These are phyloP conservation scores for Orthosia cruda DNA, from an alignment of 2,888 invertebrate species.

Conservation along the genomic window DNA sequence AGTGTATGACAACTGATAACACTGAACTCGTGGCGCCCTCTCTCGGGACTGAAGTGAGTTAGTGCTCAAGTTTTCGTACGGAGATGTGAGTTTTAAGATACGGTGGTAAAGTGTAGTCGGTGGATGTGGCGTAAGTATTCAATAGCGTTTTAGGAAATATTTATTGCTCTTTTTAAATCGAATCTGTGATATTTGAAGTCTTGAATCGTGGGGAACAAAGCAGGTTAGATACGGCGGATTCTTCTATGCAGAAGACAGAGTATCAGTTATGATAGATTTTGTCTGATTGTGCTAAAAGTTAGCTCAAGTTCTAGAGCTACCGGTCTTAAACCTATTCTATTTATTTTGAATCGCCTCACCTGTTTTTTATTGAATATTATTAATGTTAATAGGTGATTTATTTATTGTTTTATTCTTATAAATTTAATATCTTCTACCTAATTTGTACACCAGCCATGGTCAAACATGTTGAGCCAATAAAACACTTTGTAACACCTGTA, in stretches of 20 bases:
- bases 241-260: background rate
- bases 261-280: too few relatives aligned
- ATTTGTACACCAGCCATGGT: too few relatives aligned
- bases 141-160: background rate
- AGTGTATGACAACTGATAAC: slow-evolving; percentile 89
- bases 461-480: too few relatives aligned
- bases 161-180: background rate
- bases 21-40: slow-evolving; percentile 58
- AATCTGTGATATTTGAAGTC: background rate
- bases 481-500: too few relatives aligned
- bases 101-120: slow-evolving; percentile 11
- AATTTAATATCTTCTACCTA: too few relatives aligned
- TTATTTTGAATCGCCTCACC: too few relatives aligned
- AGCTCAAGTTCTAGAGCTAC: too few relatives aligned
- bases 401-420: too few relatives aligned
- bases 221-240: background rate
- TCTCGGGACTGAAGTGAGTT: slow-evolving; percentile 77
- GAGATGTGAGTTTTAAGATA: slow-evolving; percentile 36
- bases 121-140: slow-evolving; percentile 15
- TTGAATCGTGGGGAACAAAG: background rate
- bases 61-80: slow-evolving; percentile 72
- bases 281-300: too few relatives aligned
- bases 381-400: too few relatives aligned
- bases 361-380: too few relatives aligned
- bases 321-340: too few relatives aligned